phyloP scores from a whole-genome alignment of 2,113 vertebrate species.

The Caranx ignobilis region DNA sequence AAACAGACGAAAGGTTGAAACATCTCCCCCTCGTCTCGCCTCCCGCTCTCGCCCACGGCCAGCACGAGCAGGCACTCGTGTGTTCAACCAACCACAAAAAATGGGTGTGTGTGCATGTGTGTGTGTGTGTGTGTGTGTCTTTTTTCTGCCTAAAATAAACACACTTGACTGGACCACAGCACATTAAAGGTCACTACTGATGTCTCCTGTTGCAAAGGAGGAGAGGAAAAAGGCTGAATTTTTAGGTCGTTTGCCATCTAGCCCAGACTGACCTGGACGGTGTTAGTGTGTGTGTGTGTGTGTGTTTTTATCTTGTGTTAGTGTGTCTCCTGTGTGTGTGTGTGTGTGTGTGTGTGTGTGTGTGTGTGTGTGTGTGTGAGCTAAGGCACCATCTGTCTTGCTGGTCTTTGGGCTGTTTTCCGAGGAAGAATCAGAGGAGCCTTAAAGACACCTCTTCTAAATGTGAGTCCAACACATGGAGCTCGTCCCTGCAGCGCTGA shows the following conservation, averaged over 20 bases:
- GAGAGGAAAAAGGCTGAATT: not conserved
- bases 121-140: not conserved
- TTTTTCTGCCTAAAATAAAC: constrained; percentile 25
- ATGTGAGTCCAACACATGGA: not conserved
- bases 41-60: constrained; percentile 19
- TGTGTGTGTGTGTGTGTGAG: not conserved
- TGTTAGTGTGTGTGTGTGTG: not conserved
- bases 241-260: not conserved
- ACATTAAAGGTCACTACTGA: constrained; percentile 52
- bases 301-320: not conserved
- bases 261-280: constrained; percentile 9
- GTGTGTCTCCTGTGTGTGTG: constrained; percentile 5
- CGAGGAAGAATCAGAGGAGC: not conserved
- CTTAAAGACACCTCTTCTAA: not conserved
- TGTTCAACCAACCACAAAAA: constrained; percentile 43
- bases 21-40: not conserved
- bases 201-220: constrained; percentile 23
- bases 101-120: constrained; percentile 19
- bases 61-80: not conserved
- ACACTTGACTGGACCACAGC: constrained; percentile 33
- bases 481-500: not conserved
- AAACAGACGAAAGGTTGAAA: constrained; percentile 47
- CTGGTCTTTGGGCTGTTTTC: constrained; percentile 13
- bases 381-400: constrained; percentile 29
- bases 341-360: constrained; percentile 18